These are phyloP conservation scores for Caprella mutica DNA, from an alignment of 2,888 invertebrate species.

Conservation along the genomic window DNA sequence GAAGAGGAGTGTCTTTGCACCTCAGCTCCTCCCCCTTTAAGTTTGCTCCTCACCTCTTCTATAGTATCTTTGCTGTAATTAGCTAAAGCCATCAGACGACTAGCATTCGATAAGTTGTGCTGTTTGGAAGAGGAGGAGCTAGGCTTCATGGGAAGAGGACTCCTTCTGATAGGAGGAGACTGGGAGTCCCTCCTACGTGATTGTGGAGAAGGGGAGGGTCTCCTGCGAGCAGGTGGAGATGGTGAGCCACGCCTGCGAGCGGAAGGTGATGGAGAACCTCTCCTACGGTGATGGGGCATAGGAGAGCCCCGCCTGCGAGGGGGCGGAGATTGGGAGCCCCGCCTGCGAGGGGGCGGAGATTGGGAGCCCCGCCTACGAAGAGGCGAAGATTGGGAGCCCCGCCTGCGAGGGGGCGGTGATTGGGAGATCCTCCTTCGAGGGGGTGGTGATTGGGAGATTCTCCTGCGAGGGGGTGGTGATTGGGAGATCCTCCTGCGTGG, in stretches of 20 bases:
- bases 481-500: background rate
- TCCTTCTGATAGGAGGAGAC: background rate
- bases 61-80: slow-evolving; percentile 31
- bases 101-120: slow-evolving; percentile 32
- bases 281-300: background rate
- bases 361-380: slow-evolving; percentile 10
- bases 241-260: slow-evolving; percentile 7
- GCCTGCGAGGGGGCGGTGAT: background rate
- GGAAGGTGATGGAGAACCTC: background rate
- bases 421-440: background rate
- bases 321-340: slow-evolving; percentile 2
- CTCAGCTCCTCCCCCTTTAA: too few species aligned
- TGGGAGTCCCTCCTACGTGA: background rate
- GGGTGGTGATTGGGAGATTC: background rate
- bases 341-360: slow-evolving; percentile 1
- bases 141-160: background rate
- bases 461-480: background rate
- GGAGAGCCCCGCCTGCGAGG: slow-evolving; percentile 4
- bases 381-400: background rate
- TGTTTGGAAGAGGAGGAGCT: slow-evolving; percentile 18
- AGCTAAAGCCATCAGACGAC: slow-evolving; percentile 30
- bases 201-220: slow-evolving; percentile 2
- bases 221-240: background rate
- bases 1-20: too few species aligned
- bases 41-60: slow-evolving; percentile 26